These are phyloP conservation scores for Bradypodion pumilum DNA, from an alignment of 2,797 vertebrate species.

Conservation along the genomic window DNA sequence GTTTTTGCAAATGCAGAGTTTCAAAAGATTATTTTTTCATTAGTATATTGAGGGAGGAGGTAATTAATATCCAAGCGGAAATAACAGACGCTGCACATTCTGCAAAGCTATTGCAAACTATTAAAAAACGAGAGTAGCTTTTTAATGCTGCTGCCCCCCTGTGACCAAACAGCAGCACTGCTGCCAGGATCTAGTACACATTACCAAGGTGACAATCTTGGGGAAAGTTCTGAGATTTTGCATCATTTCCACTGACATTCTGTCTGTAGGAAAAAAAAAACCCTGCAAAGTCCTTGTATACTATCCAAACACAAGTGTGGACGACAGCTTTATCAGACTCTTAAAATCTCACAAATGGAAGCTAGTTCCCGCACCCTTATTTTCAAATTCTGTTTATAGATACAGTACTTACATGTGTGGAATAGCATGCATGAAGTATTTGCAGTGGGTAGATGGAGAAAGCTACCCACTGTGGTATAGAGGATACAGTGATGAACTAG, in stretches of 20 bases:
- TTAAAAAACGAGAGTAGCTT: neutral
- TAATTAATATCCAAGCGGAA: neutral
- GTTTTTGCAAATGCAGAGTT: neutral
- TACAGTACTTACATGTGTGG: no score
- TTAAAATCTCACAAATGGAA: no score
- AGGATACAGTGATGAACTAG: no score
- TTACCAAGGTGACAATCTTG: neutral
- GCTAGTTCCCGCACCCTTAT: no score
- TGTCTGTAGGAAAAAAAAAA: neutral
- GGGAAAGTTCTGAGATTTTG: neutral
- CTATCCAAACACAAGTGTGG: no score
- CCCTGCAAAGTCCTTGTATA: no score
- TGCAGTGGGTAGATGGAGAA: neutral
- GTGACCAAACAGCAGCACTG: conserved; percentile 26
- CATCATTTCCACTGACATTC: neutral
- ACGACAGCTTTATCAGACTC: no score
- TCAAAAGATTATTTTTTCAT: neutral
- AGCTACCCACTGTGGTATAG: no score
- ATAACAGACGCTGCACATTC: neutral
- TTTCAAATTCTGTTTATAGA: neutral
- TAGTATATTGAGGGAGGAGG: neutral
- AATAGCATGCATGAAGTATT: neutral
- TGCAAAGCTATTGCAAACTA: rapidly evolving
- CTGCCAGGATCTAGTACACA: neutral
- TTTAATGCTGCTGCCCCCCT: conserved; percentile 28